A percentile compares a stretch with the other conserved stretches of the same genome.
These are phyloP conservation scores for Drosophila lacicola DNA, from an alignment of 2,888 invertebrate genomes.

Conservation along the genomic window DNA sequence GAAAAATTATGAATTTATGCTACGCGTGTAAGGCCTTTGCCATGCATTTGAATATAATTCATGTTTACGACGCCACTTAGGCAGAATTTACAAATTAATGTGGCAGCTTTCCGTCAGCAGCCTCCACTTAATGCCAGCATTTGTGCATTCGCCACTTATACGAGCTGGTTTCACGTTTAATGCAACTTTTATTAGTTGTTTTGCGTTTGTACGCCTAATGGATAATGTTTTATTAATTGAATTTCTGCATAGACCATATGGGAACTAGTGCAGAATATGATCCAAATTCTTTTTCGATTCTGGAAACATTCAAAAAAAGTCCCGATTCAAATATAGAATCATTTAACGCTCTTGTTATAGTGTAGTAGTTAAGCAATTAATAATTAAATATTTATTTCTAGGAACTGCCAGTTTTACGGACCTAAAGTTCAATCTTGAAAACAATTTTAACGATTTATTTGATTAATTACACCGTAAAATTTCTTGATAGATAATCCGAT, in stretches of 20 bases:
- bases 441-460: no score
- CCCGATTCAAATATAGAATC: no score
- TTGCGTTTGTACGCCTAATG: conserved; percentile 26
- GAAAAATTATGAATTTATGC: conserved; percentile 75
- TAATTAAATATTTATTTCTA: no score
- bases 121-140: conserved; percentile 11
- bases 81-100: conserved; percentile 40
- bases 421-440: no score
- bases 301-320: no score
- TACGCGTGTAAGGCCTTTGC: conserved; percentile 18
- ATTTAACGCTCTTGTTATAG: no score
- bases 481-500: no score
- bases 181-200: conserved; percentile 53
- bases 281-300: not conserved
- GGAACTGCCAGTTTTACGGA: no score
- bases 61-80: conserved; percentile 35
- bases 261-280: conserved; percentile 5
- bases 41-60: conserved; percentile 46
- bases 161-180: conserved; percentile 20
- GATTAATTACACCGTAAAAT: no score
- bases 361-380: no score
- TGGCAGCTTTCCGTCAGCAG: conserved; percentile 52
- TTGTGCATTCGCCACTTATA: conserved; percentile 37
- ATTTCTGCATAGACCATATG: conserved; percentile 18
- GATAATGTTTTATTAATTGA: conserved; percentile 70